These are phyloP conservation scores for Mobula birostris DNA, from an alignment of 2,113 vertebrate species.

Conservation along the genomic window DNA sequence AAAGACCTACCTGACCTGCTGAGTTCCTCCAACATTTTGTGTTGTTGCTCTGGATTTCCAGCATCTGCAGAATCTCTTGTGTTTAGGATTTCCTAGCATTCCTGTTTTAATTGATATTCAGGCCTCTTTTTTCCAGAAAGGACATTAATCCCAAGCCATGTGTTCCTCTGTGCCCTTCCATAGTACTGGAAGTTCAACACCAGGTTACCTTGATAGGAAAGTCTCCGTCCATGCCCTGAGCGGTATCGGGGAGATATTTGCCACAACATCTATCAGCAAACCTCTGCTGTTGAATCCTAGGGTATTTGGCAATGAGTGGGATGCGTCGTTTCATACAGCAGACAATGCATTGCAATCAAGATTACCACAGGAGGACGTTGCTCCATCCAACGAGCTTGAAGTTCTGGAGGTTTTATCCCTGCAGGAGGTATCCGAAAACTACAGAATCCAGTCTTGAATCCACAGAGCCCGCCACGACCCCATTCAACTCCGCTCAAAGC, in stretches of 20 bases:
- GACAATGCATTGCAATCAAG: background rate
- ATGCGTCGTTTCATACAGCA: background rate
- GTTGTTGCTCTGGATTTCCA: too few species aligned
- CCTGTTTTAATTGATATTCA: background rate
- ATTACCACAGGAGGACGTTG: too few species aligned
- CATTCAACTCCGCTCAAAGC: background rate
- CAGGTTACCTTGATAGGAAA: background rate
- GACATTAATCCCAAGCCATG: background rate
- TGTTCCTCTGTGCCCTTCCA: background rate
- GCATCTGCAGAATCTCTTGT: too few species aligned
- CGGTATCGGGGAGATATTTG: background rate
- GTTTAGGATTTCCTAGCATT: background rate
- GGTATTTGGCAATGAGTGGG: background rate
- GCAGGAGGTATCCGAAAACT: background rate
- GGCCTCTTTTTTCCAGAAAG: background rate
- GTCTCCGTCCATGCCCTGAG: background rate
- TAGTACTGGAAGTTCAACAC: too few species aligned
- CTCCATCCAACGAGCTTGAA: background rate
- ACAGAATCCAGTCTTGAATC: background rate
- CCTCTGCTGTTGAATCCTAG: constrained; percentile 28
- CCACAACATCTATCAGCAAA: constrained; percentile 10
- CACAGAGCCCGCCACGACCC: background rate
- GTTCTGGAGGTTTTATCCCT: background rate
- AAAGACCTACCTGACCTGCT: too few species aligned
- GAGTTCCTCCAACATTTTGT: too few species aligned